A percentile compares a stretch with the other conserved stretches of the same genome.
These are phyloP conservation scores for Hippopotamyrus pictus DNA, from an alignment of 2,797 vertebrate genomes.

Conservation along the genomic window DNA sequence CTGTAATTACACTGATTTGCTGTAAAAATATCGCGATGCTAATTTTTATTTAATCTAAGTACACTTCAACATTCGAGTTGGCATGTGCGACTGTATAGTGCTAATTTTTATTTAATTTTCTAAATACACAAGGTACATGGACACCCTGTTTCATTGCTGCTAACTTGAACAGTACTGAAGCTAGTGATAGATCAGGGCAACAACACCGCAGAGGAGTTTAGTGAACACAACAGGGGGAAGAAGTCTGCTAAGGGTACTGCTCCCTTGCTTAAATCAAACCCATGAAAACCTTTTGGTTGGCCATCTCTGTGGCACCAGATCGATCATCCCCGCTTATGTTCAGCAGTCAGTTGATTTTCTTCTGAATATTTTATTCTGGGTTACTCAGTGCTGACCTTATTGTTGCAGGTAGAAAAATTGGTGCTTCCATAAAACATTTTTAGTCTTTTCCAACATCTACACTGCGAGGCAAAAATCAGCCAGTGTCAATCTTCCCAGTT, in stretches of 20 bases:
- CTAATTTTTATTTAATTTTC: neutral
- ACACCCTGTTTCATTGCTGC: constrained; percentile 1
- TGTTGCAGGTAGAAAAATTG: neutral
- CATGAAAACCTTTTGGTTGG: neutral
- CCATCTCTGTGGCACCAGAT: neutral
- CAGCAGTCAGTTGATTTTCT: neutral
- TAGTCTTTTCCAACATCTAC: neutral
- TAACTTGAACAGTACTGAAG: neutral
- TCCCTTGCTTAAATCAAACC: neutral
- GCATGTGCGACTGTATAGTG: neutral
- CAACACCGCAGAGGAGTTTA: neutral
- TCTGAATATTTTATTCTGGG: neutral
- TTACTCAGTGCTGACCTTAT: neutral
- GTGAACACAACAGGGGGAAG: neutral
- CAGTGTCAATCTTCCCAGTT: neutral
- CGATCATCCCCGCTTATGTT: neutral
- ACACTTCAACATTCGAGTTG: neutral
- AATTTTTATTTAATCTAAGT: neutral
- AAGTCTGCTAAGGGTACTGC: neutral
- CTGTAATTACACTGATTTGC: neutral
- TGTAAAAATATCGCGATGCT: neutral
- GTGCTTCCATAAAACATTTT: neutral
- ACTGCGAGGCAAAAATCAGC: neutral
- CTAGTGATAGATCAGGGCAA: neutral
- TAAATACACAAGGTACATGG: neutral